Conservation (phyloP, 1,140 invertebrate species). For the Leptopilina boulardi region DNA sequence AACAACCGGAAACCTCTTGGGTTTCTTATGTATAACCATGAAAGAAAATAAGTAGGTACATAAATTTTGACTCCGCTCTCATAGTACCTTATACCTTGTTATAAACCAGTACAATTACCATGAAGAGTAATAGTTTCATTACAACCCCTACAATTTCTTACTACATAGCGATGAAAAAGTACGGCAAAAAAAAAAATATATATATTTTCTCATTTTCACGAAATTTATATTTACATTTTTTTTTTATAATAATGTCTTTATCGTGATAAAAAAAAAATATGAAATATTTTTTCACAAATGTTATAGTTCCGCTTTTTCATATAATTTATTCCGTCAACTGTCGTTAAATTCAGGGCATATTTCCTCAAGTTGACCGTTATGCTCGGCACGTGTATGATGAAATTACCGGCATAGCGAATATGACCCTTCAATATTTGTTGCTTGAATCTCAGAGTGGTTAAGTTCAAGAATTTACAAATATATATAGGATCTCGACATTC, state of each 20-base stretch:
- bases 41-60: conserved; percentile 17
- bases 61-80: neutral
- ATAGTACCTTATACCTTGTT: neutral
- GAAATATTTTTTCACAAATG: too few species aligned
- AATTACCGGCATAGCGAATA: conserved; percentile 4
- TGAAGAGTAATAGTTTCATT: conserved; percentile 24
- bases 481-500: neutral
- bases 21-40: neutral
- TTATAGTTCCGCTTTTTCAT: too few species aligned
- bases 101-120: neutral
- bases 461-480: conserved; percentile 3
- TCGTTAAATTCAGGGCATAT: neutral
- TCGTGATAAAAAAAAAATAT: too few species aligned
- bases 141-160: neutral
- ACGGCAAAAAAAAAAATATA: neutral
- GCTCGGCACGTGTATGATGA: conserved; percentile 12
- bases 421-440: neutral
- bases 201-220: neutral
- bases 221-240: too few species aligned
- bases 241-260: too few species aligned
- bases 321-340: neutral
- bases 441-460: neutral
- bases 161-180: neutral
- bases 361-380: neutral
- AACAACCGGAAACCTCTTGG: neutral